Percentiles rank a stretch among this genome's conserved stretches.
phyloP scores from a whole-genome alignment of 2,797 vertebrate species.

The Spondyliosoma cantharus region DNA sequence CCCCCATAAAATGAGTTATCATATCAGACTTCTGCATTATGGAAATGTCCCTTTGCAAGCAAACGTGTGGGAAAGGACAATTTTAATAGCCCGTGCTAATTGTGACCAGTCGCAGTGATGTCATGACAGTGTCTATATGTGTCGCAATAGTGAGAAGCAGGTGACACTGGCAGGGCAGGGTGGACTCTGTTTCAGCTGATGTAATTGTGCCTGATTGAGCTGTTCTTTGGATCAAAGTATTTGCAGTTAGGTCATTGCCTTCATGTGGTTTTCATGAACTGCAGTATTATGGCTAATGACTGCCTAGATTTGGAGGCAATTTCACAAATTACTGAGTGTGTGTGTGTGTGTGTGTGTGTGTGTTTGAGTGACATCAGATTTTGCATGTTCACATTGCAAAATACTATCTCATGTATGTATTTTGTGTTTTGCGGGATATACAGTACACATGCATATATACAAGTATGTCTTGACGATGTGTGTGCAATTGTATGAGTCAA shows the following conservation, averaged over 20 bases:
- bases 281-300: constrained; percentile 38
- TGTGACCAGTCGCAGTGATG: constrained; percentile 54
- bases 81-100: constrained; percentile 56
- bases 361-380: background rate
- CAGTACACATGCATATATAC: constrained; percentile 11
- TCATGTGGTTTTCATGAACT: constrained; percentile 50
- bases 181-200: constrained; percentile 65
- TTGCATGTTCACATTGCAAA: constrained; percentile 28
- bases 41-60: constrained; percentile 37
- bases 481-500: constrained; percentile 48
- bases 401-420: background rate
- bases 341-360: background rate
- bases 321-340: constrained; percentile 7
- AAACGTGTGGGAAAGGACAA: constrained; percentile 51
- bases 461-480: constrained; percentile 41
- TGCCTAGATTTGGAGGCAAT: constrained; percentile 23
- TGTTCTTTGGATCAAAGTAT: constrained; percentile 52
- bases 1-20: constrained; percentile 74
- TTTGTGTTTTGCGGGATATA: constrained; percentile 3
- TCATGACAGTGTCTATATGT: constrained; percentile 60
- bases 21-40: constrained; percentile 62
- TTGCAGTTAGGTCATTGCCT: constrained; percentile 64
- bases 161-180: constrained; percentile 49
- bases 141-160: constrained; percentile 56
- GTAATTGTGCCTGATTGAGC: constrained; percentile 61